These are phyloP conservation scores for Chunga burmeisteri DNA, from an alignment of 2,113 vertebrate genomes.

Conservation along the genomic window DNA sequence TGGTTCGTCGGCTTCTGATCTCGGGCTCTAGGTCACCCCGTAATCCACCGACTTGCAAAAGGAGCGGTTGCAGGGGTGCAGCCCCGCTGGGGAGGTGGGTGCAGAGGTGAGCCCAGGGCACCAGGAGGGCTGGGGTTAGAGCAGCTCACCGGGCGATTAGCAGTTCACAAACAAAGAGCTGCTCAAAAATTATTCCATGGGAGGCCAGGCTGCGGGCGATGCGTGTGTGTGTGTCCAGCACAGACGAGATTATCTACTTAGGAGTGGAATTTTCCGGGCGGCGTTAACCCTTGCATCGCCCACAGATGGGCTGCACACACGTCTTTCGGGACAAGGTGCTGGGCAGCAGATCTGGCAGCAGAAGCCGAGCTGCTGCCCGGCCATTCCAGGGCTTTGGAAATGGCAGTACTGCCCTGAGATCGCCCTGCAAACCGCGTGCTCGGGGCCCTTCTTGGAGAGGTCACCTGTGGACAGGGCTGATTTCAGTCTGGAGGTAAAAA, in stretches of 20 bases:
- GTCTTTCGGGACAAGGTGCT: background rate
- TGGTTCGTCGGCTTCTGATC: background rate
- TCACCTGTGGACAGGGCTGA: background rate
- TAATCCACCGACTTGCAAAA: background rate
- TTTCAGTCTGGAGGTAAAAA: background rate
- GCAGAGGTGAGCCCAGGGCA: background rate
- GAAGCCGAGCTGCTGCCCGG: background rate
- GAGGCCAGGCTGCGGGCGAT: conserved; percentile 4
- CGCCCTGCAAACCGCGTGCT: accelerated
- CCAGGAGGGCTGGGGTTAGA: background rate
- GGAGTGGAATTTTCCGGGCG: conserved; percentile 49
- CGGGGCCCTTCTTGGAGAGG: background rate
- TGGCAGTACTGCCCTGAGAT: background rate
- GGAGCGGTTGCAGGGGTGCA: background rate
- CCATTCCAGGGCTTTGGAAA: background rate
- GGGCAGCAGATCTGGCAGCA: background rate
- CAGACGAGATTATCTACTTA: conserved; percentile 65
- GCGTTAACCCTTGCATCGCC: conserved; percentile 23
- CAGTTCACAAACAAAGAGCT: conserved; percentile 2
- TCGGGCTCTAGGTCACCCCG: background rate
- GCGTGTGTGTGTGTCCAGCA: conserved; percentile 32
- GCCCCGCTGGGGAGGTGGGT: background rate
- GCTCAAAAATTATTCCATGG: conserved; percentile 39
- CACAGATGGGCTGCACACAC: accelerated
- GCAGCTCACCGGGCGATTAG: conserved; percentile 48